phyloP scores from a whole-genome alignment of 1,140 invertebrate genomes.

The Eupristina koningsbergeri region DNA sequence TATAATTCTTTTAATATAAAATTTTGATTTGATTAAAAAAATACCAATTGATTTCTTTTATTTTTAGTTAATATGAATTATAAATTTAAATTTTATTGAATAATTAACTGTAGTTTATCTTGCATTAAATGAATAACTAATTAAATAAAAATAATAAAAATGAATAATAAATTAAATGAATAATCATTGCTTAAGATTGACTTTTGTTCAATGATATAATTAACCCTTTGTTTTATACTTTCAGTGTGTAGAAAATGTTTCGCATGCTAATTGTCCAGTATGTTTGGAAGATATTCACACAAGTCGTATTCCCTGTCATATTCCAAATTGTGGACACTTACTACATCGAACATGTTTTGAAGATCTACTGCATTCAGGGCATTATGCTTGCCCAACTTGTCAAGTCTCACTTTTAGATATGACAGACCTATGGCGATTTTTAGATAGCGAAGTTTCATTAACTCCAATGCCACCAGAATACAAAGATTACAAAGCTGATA shows the following conservation, averaged over 20 bases:
- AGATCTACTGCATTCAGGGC: constrained; percentile 82
- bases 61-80: no score
- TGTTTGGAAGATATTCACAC: constrained; percentile 92
- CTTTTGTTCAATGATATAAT: no score
- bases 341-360: constrained; percentile 87
- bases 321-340: constrained; percentile 89
- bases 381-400: constrained; percentile 90
- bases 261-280: constrained; percentile 88
- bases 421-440: constrained; percentile 84
- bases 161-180: no score
- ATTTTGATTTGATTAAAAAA: constrained; percentile 1
- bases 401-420: constrained; percentile 89
- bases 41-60: constrained; percentile 1
- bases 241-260: constrained; percentile 91
- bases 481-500: constrained; percentile 82
- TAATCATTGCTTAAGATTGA: no score
- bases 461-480: constrained; percentile 89
- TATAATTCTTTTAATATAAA: no score
- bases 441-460: constrained; percentile 84
- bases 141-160: no score
- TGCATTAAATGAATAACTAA: no score
- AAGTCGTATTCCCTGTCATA: constrained; percentile 87
- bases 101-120: no score
- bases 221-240: not conserved
- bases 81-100: no score